phyloP scores from a whole-genome alignment of 1,140 invertebrate species.

The Scylla paramamosain region DNA sequence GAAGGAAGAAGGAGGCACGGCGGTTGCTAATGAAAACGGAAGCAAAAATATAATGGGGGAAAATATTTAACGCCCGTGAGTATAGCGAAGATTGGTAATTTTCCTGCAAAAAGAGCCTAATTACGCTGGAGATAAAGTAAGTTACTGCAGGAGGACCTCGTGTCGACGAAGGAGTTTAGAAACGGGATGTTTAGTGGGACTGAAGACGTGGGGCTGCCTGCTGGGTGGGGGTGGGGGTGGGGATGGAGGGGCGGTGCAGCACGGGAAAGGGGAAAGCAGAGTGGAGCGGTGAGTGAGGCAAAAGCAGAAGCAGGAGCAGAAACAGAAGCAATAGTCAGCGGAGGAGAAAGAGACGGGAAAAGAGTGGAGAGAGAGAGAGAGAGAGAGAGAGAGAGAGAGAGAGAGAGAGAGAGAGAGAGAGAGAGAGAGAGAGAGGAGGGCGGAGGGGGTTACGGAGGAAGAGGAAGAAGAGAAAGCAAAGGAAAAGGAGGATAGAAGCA shows the following conservation, averaged over 20 bases:
- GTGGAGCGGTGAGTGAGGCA: too few species aligned
- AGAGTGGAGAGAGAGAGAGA: not conserved
- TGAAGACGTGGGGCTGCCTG: too few species aligned
- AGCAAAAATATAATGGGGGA: constrained; percentile 1
- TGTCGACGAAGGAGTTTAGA: not conserved
- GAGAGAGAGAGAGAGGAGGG: not conserved
- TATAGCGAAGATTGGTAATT: constrained; percentile 14
- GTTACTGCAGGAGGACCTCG: not conserved
- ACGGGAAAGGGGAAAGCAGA: not conserved
- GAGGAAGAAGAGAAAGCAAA: not conserved
- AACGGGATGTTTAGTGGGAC: not conserved
- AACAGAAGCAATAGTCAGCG: not conserved
- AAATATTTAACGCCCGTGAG: not conserved
- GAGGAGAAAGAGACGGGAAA: not conserved
- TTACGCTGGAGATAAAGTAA: not conserved
- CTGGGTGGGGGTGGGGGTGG: not conserved
- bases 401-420: constrained; percentile 43
- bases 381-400: constrained; percentile 44
- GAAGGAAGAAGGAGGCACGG: not conserved
- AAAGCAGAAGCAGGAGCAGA: too few species aligned
- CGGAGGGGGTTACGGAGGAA: not conserved
- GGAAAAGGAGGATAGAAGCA: not conserved
- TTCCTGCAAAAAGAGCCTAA: not conserved
- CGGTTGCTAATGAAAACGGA: not conserved
- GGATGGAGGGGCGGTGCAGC: not conserved